A percentile compares a stretch with the other conserved stretches of the same genome.
These are phyloP conservation scores for Xiphophorus hellerii DNA, from an alignment of 2,113 vertebrate genomes.

Conservation along the genomic window DNA sequence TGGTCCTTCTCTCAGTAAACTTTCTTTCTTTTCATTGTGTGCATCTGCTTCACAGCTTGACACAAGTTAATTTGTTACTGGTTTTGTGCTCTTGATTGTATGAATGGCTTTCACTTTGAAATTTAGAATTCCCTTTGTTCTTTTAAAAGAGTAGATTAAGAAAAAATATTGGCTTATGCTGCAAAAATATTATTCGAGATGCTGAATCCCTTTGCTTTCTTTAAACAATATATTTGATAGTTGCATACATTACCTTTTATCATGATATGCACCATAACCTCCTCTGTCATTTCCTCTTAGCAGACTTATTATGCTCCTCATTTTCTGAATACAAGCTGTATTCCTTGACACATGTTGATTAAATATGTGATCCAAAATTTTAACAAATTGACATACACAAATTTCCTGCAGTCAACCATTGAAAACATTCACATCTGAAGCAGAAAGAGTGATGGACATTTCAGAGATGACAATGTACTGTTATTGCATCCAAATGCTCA, in stretches of 20 bases:
- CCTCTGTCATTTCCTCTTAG: conserved; percentile 20
- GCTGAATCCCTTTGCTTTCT: not conserved
- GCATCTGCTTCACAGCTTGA: conserved; percentile 37
- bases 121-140: conserved; percentile 8
- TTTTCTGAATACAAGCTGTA: conserved; percentile 45
- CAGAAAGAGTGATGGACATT: conserved; percentile 38
- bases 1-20: conserved; percentile 33
- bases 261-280: conserved; percentile 1
- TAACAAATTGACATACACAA: conserved; percentile 1
- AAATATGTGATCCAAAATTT: conserved; percentile 61
- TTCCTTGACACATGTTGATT: conserved; percentile 65
- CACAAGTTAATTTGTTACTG: conserved; percentile 32
- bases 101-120: not conserved
- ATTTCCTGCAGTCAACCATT: not conserved
- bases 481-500: conserved; percentile 42
- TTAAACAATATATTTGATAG: not conserved
- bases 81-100: conserved; percentile 24
- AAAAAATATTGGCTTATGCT: not conserved
- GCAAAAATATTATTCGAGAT: not conserved
- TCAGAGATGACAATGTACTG: conserved; percentile 46
- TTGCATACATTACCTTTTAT: not conserved
- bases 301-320: conserved; percentile 45
- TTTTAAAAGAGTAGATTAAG: conserved; percentile 1
- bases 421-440: conserved; percentile 20
- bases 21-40: conserved; percentile 21